phyloP scores from a whole-genome alignment of 2,888 invertebrate genomes.

The Merodon equestris region DNA sequence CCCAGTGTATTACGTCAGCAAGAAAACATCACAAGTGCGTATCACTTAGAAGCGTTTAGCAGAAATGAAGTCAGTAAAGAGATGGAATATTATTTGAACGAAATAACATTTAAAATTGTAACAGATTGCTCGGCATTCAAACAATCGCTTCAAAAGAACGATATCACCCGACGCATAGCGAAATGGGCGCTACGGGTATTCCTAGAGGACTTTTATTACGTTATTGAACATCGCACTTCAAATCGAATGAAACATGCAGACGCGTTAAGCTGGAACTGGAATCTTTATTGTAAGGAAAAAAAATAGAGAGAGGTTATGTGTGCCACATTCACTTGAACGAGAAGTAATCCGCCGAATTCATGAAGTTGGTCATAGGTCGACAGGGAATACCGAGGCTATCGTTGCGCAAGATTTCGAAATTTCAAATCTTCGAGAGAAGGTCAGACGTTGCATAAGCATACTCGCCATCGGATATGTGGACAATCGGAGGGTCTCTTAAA shows the following conservation, averaged over 20 bases:
- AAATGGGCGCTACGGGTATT: too few species aligned
- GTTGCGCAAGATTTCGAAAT: slow-evolving; percentile 18
- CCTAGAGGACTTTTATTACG: too few species aligned
- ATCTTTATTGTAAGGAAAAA: slow-evolving; percentile 12
- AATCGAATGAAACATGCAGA: slow-evolving; percentile 31
- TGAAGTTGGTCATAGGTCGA: slow-evolving; percentile 23
- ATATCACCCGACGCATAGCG: too few species aligned
- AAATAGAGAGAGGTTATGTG: slow-evolving; percentile 11
- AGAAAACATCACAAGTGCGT: too few species aligned
- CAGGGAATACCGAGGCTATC: slow-evolving; percentile 26
- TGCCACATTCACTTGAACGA: slow-evolving; percentile 11
- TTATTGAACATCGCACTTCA: too few species aligned
- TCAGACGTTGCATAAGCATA: slow-evolving; percentile 6
- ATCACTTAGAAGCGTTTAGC: too few species aligned
- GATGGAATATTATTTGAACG: too few species aligned
- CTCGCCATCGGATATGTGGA: slow-evolving; percentile 19
- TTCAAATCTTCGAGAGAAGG: slow-evolving; percentile 18
- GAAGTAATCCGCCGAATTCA: slow-evolving; percentile 24
- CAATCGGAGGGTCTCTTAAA: slow-evolving; percentile 35
- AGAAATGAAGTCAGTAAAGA: too few species aligned
- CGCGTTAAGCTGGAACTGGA: slow-evolving; percentile 32
- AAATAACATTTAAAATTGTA: too few species aligned
- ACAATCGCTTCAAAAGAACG: too few species aligned
- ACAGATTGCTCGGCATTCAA: too few species aligned
- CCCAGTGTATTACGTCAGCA: too few species aligned